Base-by-base conservation (phyloP, 2,113 vertebrate species). In the Dipodomys stephensi region DNA sequence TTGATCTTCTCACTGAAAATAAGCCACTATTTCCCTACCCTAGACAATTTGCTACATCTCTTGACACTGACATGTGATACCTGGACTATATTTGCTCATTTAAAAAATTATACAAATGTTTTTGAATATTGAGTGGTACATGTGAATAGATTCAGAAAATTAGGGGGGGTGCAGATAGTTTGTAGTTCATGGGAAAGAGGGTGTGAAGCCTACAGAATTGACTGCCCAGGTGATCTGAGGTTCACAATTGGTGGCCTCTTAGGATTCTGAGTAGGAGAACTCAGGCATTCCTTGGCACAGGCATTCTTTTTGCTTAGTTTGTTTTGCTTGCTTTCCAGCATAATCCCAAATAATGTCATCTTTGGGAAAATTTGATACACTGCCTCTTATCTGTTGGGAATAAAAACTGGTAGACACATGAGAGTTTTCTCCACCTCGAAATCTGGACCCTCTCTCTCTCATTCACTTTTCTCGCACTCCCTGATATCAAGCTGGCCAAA, bases 361-460 rank as follows among this genome's bases (percentile, higher is more conserved):
- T 94, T 79, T 82, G 64, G 90, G 87, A 90, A 96, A 95, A 93
- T 67, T 28, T 93, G 83, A 28, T 93, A 22, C 71, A 93, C 94
- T 64, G 1, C 39, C 20, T 94, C 90, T 49, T 44, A 15, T 87
- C 76, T 96, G 62, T 69, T 92, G 57, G 49, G 82, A 78, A 81
- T 22, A 69, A 92, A 83, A 27, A 10, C 72, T 64, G 6, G n/a
- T 60, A 90, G 68, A 67, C 23, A 11, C 22, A 67, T 22, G 73
- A 91, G 89, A n/a, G n/a, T 88, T 94, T 91, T 85, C 65, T 92
- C 20, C 9, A 86, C 27, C 19, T 91, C 65, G 6, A 8, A 22
- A 25, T 11, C 76, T 64, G 32, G 71, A 39, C 13, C 7, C 67
- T 44, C 4, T 57, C 4, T 57, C 39, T 30, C 39, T 85, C 11